phyloP scores from a whole-genome alignment of 2,113 vertebrate species.

The Cyprinus carpio region DNA sequence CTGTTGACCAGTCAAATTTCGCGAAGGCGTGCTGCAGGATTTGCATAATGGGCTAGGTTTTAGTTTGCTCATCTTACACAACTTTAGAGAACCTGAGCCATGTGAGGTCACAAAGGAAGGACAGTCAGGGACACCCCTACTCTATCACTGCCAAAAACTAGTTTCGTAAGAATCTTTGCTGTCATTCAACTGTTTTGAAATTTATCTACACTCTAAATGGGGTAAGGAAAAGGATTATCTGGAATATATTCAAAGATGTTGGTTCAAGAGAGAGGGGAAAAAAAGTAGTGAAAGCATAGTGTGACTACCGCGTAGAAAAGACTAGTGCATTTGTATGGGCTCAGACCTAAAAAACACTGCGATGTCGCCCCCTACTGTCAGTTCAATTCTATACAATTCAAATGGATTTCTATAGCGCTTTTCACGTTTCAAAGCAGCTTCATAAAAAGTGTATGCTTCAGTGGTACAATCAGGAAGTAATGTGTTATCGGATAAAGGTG shows the following conservation, averaged over 20 bases:
- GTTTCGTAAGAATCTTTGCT: not conserved
- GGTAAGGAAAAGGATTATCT: not conserved
- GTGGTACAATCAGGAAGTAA: not conserved
- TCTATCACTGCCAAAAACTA: not conserved
- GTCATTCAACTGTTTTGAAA: not conserved
- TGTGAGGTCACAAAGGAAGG: not conserved
- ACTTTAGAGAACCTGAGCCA: not conserved
- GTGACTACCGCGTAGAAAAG: not conserved
- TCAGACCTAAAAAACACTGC: not conserved
- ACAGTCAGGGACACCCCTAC: slow-evolving; percentile 8
- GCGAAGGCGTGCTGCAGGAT: not conserved
- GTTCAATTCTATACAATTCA: no score
- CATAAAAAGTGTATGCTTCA: not conserved
- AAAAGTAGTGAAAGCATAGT: not conserved
- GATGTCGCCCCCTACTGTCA: slow-evolving; percentile 3
- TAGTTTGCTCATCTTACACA: not conserved
- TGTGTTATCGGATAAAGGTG: no score
- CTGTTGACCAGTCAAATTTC: not conserved
- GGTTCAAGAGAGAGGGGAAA: not conserved
- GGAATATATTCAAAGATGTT: not conserved
- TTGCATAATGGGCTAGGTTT: slow-evolving; percentile 3
- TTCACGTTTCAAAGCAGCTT: not conserved
- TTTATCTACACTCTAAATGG: not conserved
- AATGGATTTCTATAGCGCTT: no score
- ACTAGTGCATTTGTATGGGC: not conserved